A percentile compares a stretch with the other conserved stretches of the same genome.
These are phyloP conservation scores for Oreortyx pictus DNA, from an alignment of 2,797 vertebrate genomes.

Conservation along the genomic window DNA sequence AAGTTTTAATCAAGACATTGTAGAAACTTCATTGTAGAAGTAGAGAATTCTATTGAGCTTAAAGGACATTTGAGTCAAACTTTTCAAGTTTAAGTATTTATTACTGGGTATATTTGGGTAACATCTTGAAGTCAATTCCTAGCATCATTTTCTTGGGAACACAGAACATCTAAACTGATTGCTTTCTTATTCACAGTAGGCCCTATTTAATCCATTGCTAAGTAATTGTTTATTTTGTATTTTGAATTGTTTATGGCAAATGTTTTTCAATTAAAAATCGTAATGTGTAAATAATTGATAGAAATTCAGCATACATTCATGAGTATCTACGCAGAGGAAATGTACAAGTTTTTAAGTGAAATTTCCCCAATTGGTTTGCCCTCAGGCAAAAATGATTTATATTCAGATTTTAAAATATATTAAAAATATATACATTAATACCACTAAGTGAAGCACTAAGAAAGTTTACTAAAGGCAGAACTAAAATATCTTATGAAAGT, in stretches of 20 bases:
- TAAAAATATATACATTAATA: constrained; percentile 16
- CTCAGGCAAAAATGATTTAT: constrained; percentile 51
- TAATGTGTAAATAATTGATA: constrained; percentile 39
- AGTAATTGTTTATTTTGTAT: constrained; percentile 9
- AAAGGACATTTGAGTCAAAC: not conserved
- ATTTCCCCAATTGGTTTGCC: constrained; percentile 45
- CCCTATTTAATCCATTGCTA: not conserved
- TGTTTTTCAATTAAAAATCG: constrained; percentile 50
- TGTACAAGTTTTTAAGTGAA: constrained; percentile 47
- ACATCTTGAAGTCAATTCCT: not conserved
- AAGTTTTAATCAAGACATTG: not conserved
- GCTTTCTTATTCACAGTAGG: not conserved
- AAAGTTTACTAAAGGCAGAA: constrained; percentile 21
- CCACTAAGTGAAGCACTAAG: constrained; percentile 41
- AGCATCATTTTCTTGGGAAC: not conserved
- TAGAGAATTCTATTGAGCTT: not conserved
- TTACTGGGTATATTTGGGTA: not conserved
- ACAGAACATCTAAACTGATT: not conserved
- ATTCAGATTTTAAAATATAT: not conserved
- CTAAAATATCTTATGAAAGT: constrained; percentile 9
- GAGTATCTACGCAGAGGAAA: constrained; percentile 44
- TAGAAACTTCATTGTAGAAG: not conserved
- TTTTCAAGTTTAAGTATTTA: not conserved
- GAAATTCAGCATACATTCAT: constrained; percentile 2
- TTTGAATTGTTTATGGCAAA: constrained; percentile 41